Percentiles rank a stretch among this genome's conserved stretches.
Conservation (phyloP, 1,140 invertebrate genomes). For the Heliothis virescens region DNA sequence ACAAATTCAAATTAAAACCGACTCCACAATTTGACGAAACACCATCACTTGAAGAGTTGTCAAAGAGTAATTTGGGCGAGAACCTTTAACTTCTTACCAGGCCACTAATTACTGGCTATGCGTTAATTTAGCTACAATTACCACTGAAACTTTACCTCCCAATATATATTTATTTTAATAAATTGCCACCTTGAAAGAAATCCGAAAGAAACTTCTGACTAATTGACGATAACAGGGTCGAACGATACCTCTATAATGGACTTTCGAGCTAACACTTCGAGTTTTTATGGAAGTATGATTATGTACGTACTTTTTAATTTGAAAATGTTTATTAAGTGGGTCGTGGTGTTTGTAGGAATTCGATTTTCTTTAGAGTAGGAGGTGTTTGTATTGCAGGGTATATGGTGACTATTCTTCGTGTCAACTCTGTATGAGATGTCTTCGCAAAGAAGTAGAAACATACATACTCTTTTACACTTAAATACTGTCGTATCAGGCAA, state of each 20-base stretch:
- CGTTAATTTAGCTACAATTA: slow-evolving; percentile 39
- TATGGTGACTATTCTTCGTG: neutral
- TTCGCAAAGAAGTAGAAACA: too few relatives aligned
- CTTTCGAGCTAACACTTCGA: slow-evolving; percentile 6
- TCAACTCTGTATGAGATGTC: neutral
- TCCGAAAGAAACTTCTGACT: slow-evolving; percentile 9
- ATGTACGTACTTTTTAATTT: slow-evolving; percentile 7
- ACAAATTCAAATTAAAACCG: slow-evolving; percentile 16
- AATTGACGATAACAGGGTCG: slow-evolving; percentile 32
- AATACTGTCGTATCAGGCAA: too few relatives aligned
- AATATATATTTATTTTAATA: slow-evolving; percentile 30
- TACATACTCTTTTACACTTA: too few relatives aligned
- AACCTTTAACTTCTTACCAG: slow-evolving; percentile 58
- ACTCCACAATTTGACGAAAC: slow-evolving; percentile 60
- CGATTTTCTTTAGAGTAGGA: neutral
- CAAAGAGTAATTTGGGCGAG: slow-evolving; percentile 59
- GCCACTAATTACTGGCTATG: slow-evolving; percentile 53
- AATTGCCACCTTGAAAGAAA: neutral
- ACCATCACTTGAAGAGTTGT: slow-evolving; percentile 54
- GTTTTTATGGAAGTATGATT: slow-evolving; percentile 13
- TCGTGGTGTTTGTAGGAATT: neutral
- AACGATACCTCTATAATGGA: slow-evolving; percentile 36
- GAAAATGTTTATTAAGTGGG: slow-evolving; percentile 16
- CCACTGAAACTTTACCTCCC: slow-evolving; percentile 43
- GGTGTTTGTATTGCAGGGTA: neutral